phyloP scores from a whole-genome alignment of 2,113 vertebrate genomes.

The Aleadryas rufinucha region DNA sequence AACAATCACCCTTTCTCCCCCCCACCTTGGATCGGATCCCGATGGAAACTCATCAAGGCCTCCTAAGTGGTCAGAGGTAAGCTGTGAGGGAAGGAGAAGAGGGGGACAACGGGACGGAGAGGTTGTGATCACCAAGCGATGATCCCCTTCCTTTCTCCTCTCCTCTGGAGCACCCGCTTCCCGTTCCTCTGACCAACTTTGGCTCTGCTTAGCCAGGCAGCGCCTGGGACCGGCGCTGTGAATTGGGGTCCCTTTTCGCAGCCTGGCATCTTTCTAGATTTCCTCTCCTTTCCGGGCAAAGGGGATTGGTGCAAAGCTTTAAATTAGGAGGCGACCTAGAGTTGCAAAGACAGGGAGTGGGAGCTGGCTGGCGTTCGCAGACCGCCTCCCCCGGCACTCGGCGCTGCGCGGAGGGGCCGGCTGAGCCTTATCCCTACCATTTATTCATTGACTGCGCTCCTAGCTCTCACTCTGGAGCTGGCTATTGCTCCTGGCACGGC shows the following conservation, averaged over 20 bases:
- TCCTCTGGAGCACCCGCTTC: constrained; percentile 23
- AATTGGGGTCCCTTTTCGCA: background rate
- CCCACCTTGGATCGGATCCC: constrained; percentile 64
- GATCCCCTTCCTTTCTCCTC: background rate
- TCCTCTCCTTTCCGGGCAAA: background rate
- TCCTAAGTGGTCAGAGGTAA: constrained; percentile 31
- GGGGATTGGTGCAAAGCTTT: constrained; percentile 66
- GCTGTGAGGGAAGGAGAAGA: background rate
- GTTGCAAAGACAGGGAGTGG: background rate
- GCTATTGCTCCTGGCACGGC: background rate
- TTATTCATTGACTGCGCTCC: background rate
- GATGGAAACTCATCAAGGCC: constrained; percentile 54
- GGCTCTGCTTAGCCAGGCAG: constrained; percentile 40
- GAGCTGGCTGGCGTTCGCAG: background rate
- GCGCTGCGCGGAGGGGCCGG: background rate
- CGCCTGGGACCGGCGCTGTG: background rate
- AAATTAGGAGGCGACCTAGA: constrained; percentile 48
- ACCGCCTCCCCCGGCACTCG: background rate
- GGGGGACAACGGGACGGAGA: background rate
- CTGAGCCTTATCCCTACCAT: background rate
- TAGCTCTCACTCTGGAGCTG: constrained; percentile 51
- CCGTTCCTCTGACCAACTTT: constrained; percentile 59
- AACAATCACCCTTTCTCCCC: constrained; percentile 44
- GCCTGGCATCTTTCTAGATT: constrained; percentile 1
- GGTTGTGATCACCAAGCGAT: background rate